Base-by-base conservation (phyloP, 2,888 invertebrate genomes). In the Xanthostigma xanthostigma region DNA sequence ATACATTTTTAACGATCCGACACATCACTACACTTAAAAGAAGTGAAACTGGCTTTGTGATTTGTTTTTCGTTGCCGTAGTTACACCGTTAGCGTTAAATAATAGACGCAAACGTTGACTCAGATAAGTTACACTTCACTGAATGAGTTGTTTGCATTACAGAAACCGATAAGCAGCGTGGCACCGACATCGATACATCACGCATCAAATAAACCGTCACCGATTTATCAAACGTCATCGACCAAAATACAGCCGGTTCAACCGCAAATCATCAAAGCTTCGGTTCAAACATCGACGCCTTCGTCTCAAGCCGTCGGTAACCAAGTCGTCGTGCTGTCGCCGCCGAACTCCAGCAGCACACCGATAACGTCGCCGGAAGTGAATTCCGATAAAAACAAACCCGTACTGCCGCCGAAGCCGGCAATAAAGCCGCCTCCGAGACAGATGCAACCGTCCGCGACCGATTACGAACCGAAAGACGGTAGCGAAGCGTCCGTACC, bases 141-240 rank as follows among this genome's bases (percentile, higher is more conserved):
- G n/a, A n/a, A n/a, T n/a, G n/a, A n/a, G 50, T 46, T 46, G n/a
- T 34, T 49, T 38, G 38, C 40, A 11, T 59, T 57, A 62, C 79
- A 89, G 73, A 89, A 89, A 66, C 89, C 89, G 52, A 82, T 88
- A 54, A 88, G 87, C 65, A 88, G 87, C 67, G 88, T 88, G 53
- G 87, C 88, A 55, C 87, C 89, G 53, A 84, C 81, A 54, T 79
- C 82, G 46, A 75, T 84, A 60, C 77, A 78, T 65, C 77, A 76
- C 57, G 45, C 51, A 34, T 70, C 74, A 55, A 78, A 76, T 58
- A 79, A 82, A 66, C 75, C 81, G 52, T 84, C 84, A 58, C 82
- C 81, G 61, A 81, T 85, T 56, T 84, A 84, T 69, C 84, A 84
- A 69, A 84, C 84, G 53, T 83, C 84, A 49, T 84, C 84, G 58